A percentile compares a stretch with the other conserved stretches of the same genome.
Evolutionary conservation across 2,797 vertebrate species (phyloP).

Genomic region (Anguilla megastoma): DNA sequence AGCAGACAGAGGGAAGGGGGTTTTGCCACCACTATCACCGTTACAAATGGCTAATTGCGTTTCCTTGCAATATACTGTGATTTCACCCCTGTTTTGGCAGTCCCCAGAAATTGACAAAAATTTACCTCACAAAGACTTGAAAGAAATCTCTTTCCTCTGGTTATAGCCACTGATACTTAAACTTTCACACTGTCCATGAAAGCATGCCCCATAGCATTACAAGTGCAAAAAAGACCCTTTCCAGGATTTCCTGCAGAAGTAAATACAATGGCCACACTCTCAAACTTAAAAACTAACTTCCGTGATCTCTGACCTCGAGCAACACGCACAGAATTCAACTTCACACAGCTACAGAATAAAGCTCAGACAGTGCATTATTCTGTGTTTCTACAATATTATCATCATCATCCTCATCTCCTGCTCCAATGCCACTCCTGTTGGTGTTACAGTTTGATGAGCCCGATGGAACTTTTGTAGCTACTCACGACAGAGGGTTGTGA

Average conservation of each 20-base stretch:
- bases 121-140: neutral
- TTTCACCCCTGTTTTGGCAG: neutral
- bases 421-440: neutral
- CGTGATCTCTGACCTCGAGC: too few relatives aligned
- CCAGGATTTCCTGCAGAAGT: too few relatives aligned
- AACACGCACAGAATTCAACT: too few relatives aligned
- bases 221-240: too few relatives aligned
- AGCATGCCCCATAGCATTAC: neutral
- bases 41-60: neutral
- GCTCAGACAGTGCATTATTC: too few relatives aligned
- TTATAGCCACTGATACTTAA: neutral
- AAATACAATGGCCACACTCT: too few relatives aligned
- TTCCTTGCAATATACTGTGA: neutral
- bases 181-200: neutral
- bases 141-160: neutral
- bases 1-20: neutral
- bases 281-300: too few relatives aligned
- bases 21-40: neutral
- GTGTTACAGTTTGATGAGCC: neutral
- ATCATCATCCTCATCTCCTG: too few relatives aligned
- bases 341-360: too few relatives aligned
- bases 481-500: slow-evolving; percentile 35
- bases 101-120: slow-evolving; percentile 4
- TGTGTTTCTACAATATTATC: too few relatives aligned
- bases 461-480: neutral